Base-by-base conservation (phyloP, 2,113 vertebrate species). In the Arenaria interpres region DNA sequence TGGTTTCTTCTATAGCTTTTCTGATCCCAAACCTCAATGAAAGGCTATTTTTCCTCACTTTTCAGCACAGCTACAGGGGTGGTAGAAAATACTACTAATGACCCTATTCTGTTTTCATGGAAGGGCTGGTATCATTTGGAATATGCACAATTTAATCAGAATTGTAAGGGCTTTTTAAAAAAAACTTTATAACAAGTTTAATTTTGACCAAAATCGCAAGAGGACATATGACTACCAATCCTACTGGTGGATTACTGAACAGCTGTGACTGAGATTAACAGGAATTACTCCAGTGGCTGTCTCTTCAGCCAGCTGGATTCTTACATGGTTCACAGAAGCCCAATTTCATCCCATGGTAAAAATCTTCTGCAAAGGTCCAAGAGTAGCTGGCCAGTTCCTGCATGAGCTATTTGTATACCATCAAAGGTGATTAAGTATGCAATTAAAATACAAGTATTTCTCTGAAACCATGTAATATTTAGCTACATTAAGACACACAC, bases 291-390 rank as follows among this genome's bases (percentile, higher is more conserved):
- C 89, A 91, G 59, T 51, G 45, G 67, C 88, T 81, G 62, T 76
- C 62, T 67, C 92, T 63, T 33, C 67, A 82, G 82, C 80, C 95
- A 96, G 81, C 77, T 95, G 94, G 94, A 89, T 88, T 81, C 82
- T 73, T 53, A 76, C 48, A 59, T 5, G 21, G 84, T 9, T 64
- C 68, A 39, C 68, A 96, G 64, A 78, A 92, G 84, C 53, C 72
- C 27, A 82, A 6, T 62, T 87, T 68, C 45, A 84, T 53, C 53
- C 35, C 50, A 48, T 35, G n/a, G 77, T 39, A 82, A 88, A 89
- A 93, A 75, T 20, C 88, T 90, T 60, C 71, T 89, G 80, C 62
- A 22, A 9, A 50, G 32, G n/a, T 90, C 83, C 86, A 93, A 81
- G 45, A 75, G 60, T 43, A 84, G 39, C 48, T 72, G 62, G 78